Percentiles rank a stretch among this genome's conserved stretches.
phyloP scores from a whole-genome alignment of 2,888 invertebrate species.

The Drosophila leonis region DNA sequence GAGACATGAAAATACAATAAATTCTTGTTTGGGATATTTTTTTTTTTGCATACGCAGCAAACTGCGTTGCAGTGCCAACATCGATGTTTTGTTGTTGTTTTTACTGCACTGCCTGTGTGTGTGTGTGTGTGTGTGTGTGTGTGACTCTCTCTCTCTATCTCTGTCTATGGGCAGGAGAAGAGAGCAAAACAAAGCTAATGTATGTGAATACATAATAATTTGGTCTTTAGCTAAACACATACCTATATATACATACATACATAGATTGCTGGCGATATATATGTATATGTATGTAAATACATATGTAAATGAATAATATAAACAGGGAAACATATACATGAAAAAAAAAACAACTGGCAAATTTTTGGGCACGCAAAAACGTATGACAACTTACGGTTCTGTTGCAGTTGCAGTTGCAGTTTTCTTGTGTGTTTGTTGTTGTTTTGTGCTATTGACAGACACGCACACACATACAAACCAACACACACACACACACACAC shows the following conservation, averaged over 20 bases:
- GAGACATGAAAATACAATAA: slow-evolving; percentile 23
- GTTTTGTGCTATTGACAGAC: slow-evolving; percentile 39
- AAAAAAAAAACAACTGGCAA: slow-evolving; percentile 24
- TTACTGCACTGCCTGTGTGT: slow-evolving; percentile 4
- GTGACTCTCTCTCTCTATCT: not conserved
- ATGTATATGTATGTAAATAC: not conserved
- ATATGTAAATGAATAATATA: slow-evolving; percentile 14
- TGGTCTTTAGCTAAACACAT: slow-evolving; percentile 1
- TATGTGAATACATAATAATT: slow-evolving; percentile 17
- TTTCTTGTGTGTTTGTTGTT: slow-evolving; percentile 47
- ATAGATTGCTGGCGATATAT: slow-evolving; percentile 7
- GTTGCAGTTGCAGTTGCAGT: slow-evolving; percentile 43
- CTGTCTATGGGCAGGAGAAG: slow-evolving; percentile 1
- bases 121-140: slow-evolving; percentile 4
- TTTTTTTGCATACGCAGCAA: slow-evolving; percentile 34
- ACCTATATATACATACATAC: not conserved
- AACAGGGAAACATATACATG: slow-evolving; percentile 1
- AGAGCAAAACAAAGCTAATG: slow-evolving; percentile 28
- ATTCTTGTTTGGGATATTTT: slow-evolving; percentile 16
- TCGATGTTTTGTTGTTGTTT: slow-evolving; percentile 27
- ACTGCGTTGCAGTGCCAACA: slow-evolving; percentile 38
- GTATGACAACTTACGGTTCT: slow-evolving; percentile 53
- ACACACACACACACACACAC: slow-evolving; percentile 17
- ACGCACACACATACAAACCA: slow-evolving; percentile 16
- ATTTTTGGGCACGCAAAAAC: slow-evolving; percentile 24